A percentile compares a stretch with the other conserved stretches of the same genome.
Evolutionary conservation across 2,888 invertebrate species (phyloP).

Genomic region (Ypsolopha sequella): DNA sequence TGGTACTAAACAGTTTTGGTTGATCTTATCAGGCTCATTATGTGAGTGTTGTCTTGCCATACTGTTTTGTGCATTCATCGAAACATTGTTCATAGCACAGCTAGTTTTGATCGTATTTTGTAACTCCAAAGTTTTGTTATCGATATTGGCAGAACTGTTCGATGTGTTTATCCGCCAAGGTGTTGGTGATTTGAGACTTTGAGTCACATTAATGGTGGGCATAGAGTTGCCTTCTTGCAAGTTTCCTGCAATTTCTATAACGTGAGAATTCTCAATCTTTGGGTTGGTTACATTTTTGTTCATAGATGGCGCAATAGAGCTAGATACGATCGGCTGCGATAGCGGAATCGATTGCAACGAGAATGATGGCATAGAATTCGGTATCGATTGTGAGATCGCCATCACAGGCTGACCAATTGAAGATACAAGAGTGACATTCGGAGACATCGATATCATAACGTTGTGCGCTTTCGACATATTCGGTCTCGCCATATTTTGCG

Average conservation of each 20-base stretch:
- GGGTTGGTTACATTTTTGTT: constrained; percentile 38
- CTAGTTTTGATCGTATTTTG: constrained; percentile 46
- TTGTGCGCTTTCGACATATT: constrained; percentile 42
- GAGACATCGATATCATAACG: constrained; percentile 44
- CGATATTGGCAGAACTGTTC: constrained; percentile 25
- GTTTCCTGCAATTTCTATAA: constrained; percentile 62
- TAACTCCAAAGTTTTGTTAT: constrained; percentile 36
- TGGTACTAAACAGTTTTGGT: constrained; percentile 48
- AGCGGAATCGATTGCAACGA: constrained; percentile 58
- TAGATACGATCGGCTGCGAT: constrained; percentile 62
- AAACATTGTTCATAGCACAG: constrained; percentile 29
- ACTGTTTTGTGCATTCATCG: constrained; percentile 42
- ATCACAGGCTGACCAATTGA: constrained; percentile 60
- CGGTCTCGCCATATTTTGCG: constrained; percentile 39
- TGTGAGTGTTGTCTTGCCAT: constrained; percentile 33
- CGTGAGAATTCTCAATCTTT: constrained; percentile 57
- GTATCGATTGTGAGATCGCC: constrained; percentile 60
- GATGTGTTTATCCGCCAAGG: constrained; percentile 51
- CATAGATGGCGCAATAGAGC: constrained; percentile 51
- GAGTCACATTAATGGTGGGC: constrained; percentile 61
- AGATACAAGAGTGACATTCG: constrained; percentile 55
- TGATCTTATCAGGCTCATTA: constrained; percentile 44
- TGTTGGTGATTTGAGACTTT: constrained; percentile 56
- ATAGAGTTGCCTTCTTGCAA: constrained; percentile 48
- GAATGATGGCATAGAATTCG: constrained; percentile 42